Evolutionary conservation across 2,113 vertebrate species (phyloP), one percentile per base, ranked within the genome.

Genomic region (Lamprologus callipterus): DNA sequence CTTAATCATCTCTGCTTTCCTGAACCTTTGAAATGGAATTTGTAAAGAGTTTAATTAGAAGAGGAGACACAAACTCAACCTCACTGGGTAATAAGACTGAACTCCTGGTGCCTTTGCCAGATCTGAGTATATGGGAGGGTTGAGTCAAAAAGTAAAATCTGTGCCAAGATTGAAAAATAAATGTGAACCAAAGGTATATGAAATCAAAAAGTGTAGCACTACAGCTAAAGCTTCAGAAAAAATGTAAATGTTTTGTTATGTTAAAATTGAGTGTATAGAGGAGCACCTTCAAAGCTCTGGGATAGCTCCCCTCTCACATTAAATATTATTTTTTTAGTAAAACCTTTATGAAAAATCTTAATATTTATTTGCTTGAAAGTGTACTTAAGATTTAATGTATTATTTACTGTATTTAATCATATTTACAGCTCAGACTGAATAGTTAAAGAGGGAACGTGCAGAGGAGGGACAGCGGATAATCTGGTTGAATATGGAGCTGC

Each of bases 221-320:
- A 10, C 13, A 73, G 68, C 21, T 73, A 17, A 9, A 16, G 40
- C 14, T 40, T 17, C 21, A 1, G 2, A 0, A 14, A 21, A 21
- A 45, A 9, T 26, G 13, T 73, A 17, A 45, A 42, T 26, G 12
- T 70, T 42, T 45, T 42, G 4, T 1, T 14, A 42, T 70, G 12
- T 23, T 70, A 7, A 47, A 75, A 47, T 42, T 2, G 40, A 16
- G 21, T 17, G 40, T 16, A 26, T 45, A 26, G 40, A 26, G 13
- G 40, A 73, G 40, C 40, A 73, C 21, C 8, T 16, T 42, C 8
- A 73, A 28, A 75, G 14, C 21, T 45, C 37, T 73, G 37, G 3
- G 2, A 40, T 9, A 68, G 35, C n/a, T 68, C 12, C n/a, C 35
- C 35, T 68, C n/a, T 23, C n/a, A 40, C 19, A 23, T 40, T 37